Evolutionary conservation across 2,888 invertebrate genomes (phyloP).

Genomic region (Callinectes sapidus): DNA sequence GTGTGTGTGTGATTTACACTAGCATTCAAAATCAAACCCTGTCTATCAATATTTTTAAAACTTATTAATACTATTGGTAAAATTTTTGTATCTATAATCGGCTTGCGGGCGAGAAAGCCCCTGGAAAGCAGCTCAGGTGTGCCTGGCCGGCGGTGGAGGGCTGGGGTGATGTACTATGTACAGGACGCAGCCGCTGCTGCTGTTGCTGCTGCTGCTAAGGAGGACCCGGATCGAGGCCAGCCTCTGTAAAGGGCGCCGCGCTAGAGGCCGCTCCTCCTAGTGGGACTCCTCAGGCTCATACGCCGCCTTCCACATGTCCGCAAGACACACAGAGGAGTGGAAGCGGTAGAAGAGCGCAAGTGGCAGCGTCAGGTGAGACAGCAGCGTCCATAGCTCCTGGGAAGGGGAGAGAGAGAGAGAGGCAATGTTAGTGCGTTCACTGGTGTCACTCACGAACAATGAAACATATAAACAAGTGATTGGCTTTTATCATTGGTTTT

Average conservation of each 20-base stretch:
- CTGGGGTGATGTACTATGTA: neutral
- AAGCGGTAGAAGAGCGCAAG: slow-evolving; percentile 97
- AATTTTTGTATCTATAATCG: slow-evolving; percentile 1
- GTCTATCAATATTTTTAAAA: neutral
- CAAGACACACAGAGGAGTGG: slow-evolving; percentile 94
- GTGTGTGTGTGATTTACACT: neutral
- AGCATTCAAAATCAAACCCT: slow-evolving; percentile 27
- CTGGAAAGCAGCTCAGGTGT: slow-evolving; percentile 27
- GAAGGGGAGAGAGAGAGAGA: neutral
- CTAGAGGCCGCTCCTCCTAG: slow-evolving; percentile 34
- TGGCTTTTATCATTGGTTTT: neutral
- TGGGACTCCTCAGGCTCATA: slow-evolving; percentile 78
- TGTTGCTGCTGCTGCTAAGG: neutral
- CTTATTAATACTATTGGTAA: slow-evolving; percentile 36
- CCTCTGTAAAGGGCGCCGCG: neutral
- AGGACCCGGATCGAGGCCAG: slow-evolving; percentile 1
- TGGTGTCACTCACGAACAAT: neutral
- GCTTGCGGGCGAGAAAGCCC: neutral
- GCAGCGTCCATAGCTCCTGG: slow-evolving; percentile 81
- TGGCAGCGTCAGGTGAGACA: slow-evolving; percentile 85
- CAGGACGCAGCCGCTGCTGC: neutral
- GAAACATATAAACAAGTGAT: neutral
- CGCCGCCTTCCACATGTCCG: slow-evolving; percentile 96
- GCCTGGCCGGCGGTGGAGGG: slow-evolving; percentile 25
- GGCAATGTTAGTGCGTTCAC: neutral